These are phyloP conservation scores for Drosophila lowei DNA, from an alignment of 1,140 invertebrate species.

Conservation along the genomic window DNA sequence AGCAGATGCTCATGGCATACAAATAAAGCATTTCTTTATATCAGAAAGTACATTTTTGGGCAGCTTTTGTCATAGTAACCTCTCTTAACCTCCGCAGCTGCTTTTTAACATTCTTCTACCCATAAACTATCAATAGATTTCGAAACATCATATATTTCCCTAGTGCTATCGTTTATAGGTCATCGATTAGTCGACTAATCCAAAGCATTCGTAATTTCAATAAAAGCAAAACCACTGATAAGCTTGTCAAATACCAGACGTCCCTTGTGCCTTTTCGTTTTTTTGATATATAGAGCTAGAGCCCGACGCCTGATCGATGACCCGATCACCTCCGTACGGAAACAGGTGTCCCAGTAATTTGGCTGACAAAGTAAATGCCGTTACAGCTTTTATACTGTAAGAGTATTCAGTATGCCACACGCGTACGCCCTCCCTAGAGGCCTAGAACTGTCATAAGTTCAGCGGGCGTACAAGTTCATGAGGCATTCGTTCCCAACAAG, in stretches of 20 bases:
- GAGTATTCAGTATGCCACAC: conserved; percentile 8
- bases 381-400: conserved; percentile 16
- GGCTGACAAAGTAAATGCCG: conserved; percentile 9
- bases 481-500: conserved; percentile 6
- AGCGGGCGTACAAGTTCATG: conserved; percentile 42
- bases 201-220: not conserved
- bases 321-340: not conserved
- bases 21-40: too few relatives aligned
- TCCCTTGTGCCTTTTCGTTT: conserved; percentile 10
- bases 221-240: conserved; percentile 22
- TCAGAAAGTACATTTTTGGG: too few relatives aligned
- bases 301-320: conserved; percentile 26
- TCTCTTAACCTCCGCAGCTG: too few relatives aligned
- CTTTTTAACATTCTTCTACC: not conserved
- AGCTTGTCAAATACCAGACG: conserved; percentile 35
- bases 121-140: not conserved
- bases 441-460: conserved; percentile 30
- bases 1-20: too few relatives aligned
- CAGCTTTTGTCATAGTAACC: too few relatives aligned
- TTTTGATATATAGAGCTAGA: conserved; percentile 12
- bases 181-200: conserved; percentile 33
- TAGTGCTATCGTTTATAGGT: conserved; percentile 5
- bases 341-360: conserved; percentile 22
- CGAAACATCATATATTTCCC: not conserved
- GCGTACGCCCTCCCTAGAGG: conserved; percentile 5